Evolutionary conservation across 2,797 vertebrate genomes (phyloP).

Genomic region (Heterohyrax brucei): DNA sequence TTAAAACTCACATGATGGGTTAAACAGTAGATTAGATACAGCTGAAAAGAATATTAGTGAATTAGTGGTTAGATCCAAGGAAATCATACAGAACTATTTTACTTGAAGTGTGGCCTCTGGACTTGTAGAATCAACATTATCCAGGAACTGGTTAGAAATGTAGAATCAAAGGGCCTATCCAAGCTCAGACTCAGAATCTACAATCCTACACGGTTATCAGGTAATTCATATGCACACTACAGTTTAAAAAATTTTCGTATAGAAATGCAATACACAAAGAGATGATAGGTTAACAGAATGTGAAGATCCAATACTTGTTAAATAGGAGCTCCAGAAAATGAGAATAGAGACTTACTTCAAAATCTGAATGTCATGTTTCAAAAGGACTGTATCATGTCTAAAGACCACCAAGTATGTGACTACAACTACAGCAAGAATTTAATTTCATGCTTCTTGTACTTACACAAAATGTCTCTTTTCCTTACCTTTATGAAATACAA

Average conservation of each 20-base stretch:
- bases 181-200: not conserved
- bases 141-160: not conserved
- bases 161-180: not conserved
- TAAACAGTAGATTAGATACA: constrained; percentile 32
- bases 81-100: not conserved
- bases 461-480: constrained; percentile 16
- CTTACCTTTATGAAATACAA: not conserved
- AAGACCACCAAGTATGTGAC: not conserved
- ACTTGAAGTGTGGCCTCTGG: not conserved
- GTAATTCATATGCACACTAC: not conserved
- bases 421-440: not conserved
- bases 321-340: not conserved
- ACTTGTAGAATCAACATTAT: not conserved
- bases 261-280: not conserved
- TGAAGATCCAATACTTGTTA: not conserved
- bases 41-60: constrained; percentile 43
- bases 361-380: constrained; percentile 17
- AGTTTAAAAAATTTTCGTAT: not conserved
- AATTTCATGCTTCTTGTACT: constrained; percentile 30
- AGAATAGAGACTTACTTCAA: not conserved
- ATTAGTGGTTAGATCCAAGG: not conserved
- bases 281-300: not conserved
- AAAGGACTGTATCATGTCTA: not conserved
- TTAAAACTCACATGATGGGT: not conserved
- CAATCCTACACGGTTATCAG: not conserved